These are phyloP conservation scores for Bedellia somnulentella DNA, from an alignment of 2,888 invertebrate genomes.

Conservation along the genomic window DNA sequence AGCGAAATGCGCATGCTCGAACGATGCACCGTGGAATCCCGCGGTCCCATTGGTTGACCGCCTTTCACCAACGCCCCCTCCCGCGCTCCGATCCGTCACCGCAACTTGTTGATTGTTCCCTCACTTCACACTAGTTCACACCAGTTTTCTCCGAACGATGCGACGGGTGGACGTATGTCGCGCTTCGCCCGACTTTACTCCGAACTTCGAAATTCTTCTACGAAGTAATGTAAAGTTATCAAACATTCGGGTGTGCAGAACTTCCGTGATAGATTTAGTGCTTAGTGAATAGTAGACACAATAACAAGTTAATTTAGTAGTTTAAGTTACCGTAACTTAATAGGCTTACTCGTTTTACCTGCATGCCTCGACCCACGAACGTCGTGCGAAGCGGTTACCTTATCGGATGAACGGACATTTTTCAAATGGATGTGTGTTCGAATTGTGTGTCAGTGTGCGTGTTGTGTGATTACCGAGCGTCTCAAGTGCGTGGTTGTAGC, in stretches of 20 bases:
- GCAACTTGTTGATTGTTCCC: conserved; percentile 57
- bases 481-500: conserved; percentile 33
- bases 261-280: conserved; percentile 24
- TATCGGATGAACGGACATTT: conserved; percentile 58
- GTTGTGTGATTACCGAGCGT: conserved; percentile 41
- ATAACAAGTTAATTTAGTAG: conserved; percentile 31
- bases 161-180: conserved; percentile 40
- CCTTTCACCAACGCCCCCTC: not conserved
- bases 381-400: conserved; percentile 45
- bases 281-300: conserved; percentile 31
- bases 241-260: conserved; percentile 33
- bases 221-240: conserved; percentile 56
- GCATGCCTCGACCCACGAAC: conserved; percentile 49
- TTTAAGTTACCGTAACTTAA: conserved; percentile 52
- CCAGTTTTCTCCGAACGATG: conserved; percentile 46
- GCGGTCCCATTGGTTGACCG: conserved; percentile 20
- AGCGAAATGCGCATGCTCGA: conserved; percentile 44
- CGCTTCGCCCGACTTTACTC: conserved; percentile 29
- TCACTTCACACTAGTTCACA: conserved; percentile 55
- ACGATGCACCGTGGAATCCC: conserved; percentile 10
- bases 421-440: conserved; percentile 58
- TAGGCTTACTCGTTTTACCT: conserved; percentile 55
- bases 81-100: conserved; percentile 32
- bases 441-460: conserved; percentile 53
- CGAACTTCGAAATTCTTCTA: conserved; percentile 51